These are phyloP conservation scores for Corythornis madagascariensis DNA, from an alignment of 2,113 vertebrate genomes.

Conservation along the genomic window DNA sequence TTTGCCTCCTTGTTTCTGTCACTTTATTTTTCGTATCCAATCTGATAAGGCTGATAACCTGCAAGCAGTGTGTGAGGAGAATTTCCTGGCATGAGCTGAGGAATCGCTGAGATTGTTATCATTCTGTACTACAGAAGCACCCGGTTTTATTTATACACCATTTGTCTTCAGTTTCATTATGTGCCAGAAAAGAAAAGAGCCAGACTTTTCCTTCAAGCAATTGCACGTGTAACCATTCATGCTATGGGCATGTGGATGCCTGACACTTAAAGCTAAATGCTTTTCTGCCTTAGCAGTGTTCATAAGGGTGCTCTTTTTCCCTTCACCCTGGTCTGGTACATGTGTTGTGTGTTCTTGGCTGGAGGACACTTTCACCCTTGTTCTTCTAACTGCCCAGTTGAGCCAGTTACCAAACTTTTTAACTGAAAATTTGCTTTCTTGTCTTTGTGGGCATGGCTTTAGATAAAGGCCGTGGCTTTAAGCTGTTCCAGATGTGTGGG, in stretches of 20 bases:
- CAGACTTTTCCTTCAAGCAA: not conserved
- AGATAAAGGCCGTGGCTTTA: not conserved
- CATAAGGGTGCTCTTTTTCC: not conserved
- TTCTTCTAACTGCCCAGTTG: not conserved
- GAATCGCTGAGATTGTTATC: conserved; percentile 48
- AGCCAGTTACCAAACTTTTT: not conserved
- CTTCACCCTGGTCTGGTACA: not conserved
- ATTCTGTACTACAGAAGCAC: conserved; percentile 15
- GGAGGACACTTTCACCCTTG: not conserved
- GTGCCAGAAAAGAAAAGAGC: conserved; percentile 29
- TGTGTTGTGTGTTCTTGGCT: rapidly evolving
- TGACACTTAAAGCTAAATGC: not conserved
- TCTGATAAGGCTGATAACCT: conserved; percentile 37
- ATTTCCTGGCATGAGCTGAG: not conserved
- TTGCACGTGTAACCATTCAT: not conserved
- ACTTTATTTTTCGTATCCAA: not conserved
- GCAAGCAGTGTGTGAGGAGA: not conserved
- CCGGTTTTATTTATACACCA: not conserved
- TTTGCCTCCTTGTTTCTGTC: not conserved
- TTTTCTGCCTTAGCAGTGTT: not conserved
- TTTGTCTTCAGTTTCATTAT: conserved; percentile 31
- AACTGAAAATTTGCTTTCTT: not conserved
- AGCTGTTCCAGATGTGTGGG: not conserved
- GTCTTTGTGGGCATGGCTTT: not conserved
- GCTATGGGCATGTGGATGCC: rapidly evolving